Evolutionary conservation across 2,888 invertebrate genomes (phyloP), one percentile per base, ranked within the genome.

Genomic region (Portevinia maculata): DNA sequence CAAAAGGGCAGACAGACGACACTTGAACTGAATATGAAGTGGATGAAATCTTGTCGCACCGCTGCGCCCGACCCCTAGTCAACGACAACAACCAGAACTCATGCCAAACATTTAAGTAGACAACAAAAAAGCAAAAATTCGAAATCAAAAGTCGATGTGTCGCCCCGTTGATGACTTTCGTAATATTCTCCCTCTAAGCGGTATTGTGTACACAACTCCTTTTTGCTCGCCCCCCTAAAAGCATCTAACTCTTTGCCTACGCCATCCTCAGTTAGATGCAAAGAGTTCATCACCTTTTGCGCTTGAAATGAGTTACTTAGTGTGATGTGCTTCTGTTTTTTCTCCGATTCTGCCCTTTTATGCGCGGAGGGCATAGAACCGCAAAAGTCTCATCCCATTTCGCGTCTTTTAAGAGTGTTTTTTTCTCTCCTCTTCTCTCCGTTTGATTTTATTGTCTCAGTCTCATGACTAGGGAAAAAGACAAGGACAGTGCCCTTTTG

Each of bases 201-300:
- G 53, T 69, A 17, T 34, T 39, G 11, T 37, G 11, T 19, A 46
- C 19, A 52, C 8, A 34, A 19, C 32, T 44, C 32, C 39, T 8
- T 9, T 17, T 24, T 21, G 32, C 13, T 7, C 24, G 30, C 3
- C 6, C 28, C 59, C 30, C 37, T 13, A 5, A 5, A 24, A 3
- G 24, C 5, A 24, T 24, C 39, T 7, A 13, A 4, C 39, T 39
- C 39, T 7, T 4, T 37, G 11, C n/a, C 44, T 41, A n/a, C 34
- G 70, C 57, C 67, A 57, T 52, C 34, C 39, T 44, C 55, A 48
- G 57, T 41, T 55, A 59, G 46, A 76, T 73, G 70, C 70, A 81
- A 76, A 76, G 76, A 81, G 81, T 81, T 81, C 81, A 81, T 81
- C 81, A 81, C 81, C 81, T 81, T 76, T 70, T 75, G 69, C 75